These are phyloP conservation scores for Bombyx huttoni DNA, from an alignment of 2,888 invertebrate species.

Conservation along the genomic window DNA sequence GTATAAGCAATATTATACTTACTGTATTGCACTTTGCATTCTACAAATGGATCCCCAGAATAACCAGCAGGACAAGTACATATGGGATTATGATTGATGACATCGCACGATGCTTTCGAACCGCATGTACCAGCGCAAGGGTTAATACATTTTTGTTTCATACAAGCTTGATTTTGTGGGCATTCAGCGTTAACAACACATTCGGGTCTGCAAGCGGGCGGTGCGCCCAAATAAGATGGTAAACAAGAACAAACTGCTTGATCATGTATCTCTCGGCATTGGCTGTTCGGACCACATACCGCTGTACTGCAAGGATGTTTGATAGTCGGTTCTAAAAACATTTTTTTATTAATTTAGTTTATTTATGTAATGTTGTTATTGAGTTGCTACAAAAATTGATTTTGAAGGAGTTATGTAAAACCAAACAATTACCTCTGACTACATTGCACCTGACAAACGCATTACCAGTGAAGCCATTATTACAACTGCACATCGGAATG, in stretches of 20 bases:
- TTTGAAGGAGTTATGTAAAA: background rate
- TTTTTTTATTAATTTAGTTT: conserved; percentile 1
- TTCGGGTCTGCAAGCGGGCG: conserved; percentile 82
- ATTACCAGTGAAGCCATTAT: conserved; percentile 75
- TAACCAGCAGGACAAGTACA: conserved; percentile 79
- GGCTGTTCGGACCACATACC: conserved; percentile 81
- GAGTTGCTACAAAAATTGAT: background rate
- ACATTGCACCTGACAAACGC: conserved; percentile 58
- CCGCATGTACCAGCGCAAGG: conserved; percentile 83
- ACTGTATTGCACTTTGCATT: conserved; percentile 55
- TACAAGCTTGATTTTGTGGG: conserved; percentile 77
- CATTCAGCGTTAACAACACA: conserved; percentile 82
- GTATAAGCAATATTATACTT: conserved; percentile 16
- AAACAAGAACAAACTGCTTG: conserved; percentile 82
- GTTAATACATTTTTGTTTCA: conserved; percentile 79
- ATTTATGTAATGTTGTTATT: conserved; percentile 1
- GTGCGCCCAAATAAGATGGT: conserved; percentile 78
- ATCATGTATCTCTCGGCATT: conserved; percentile 75
- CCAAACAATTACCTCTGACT: conserved; percentile 62
- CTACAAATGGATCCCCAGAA: conserved; percentile 77
- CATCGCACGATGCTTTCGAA: conserved; percentile 73
- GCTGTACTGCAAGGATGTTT: conserved; percentile 78
- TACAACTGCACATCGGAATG: conserved; percentile 78
- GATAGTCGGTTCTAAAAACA: conserved; percentile 26
- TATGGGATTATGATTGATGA: conserved; percentile 81